Conservation (phyloP, 2,113 vertebrate genomes). For the Platichthys flesus region DNA sequence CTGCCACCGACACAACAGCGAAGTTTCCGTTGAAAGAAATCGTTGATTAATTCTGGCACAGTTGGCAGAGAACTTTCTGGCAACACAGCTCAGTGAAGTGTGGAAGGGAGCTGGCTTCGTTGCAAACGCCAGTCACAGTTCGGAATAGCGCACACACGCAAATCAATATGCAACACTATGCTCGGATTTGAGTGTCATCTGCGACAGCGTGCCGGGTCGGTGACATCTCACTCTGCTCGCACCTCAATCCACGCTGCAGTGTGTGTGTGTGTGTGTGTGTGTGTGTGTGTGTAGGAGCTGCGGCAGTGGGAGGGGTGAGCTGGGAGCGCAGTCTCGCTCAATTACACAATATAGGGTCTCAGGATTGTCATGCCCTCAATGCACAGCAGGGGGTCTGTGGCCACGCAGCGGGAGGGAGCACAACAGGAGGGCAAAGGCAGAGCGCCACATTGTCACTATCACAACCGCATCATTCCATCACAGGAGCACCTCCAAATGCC, state of each 20-base stretch:
- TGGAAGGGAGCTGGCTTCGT: slow-evolving; percentile 65
- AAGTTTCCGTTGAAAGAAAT: slow-evolving; percentile 54
- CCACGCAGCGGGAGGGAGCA: slow-evolving; percentile 33
- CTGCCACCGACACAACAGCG: slow-evolving; percentile 23
- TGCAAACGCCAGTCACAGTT: slow-evolving; percentile 70
- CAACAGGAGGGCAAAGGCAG: slow-evolving; percentile 1
- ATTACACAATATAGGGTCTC: slow-evolving; percentile 31
- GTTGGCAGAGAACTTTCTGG: slow-evolving; percentile 69
- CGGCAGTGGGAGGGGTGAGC: slow-evolving; percentile 1
- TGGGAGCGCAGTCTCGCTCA: background rate
- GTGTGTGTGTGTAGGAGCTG: background rate
- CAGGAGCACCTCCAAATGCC: background rate
- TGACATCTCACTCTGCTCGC: slow-evolving; percentile 70
- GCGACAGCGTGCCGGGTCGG: slow-evolving; percentile 50
- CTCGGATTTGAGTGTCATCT: slow-evolving; percentile 63
- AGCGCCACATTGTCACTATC: background rate
- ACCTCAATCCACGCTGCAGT: slow-evolving; percentile 27
- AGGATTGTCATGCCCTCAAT: slow-evolving; percentile 28
- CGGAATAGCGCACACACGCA: slow-evolving; percentile 37
- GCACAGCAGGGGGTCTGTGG: slow-evolving; percentile 44
- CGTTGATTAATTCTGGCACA: slow-evolving; percentile 76
- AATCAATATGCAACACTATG: slow-evolving; percentile 72
- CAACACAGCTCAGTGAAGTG: slow-evolving; percentile 73
- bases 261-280: background rate
- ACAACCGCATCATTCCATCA: background rate